Conservation (phyloP, 2,797 vertebrate species). For the Fundulus diaphanus region DNA sequence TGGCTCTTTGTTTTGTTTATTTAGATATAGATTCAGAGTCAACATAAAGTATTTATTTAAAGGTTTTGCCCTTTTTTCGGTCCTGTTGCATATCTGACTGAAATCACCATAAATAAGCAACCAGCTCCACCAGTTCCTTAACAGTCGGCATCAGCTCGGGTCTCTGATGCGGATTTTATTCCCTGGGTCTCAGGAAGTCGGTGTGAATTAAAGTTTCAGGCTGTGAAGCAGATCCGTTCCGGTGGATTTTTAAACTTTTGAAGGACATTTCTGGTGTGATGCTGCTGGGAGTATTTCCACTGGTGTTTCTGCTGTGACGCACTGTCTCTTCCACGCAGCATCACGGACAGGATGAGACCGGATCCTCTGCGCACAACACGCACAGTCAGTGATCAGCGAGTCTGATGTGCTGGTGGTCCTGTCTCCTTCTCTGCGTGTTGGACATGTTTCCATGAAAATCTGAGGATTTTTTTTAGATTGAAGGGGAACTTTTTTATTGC, state of each 20-base stretch:
- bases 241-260: no score
- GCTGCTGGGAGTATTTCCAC: neutral
- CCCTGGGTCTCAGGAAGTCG: no score
- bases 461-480: neutral
- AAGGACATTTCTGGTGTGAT: neutral
- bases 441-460: neutral
- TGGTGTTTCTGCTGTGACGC: slow-evolving; percentile 39
- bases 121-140: neutral
- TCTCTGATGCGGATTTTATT: no score
- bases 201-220: neutral
- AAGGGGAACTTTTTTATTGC: neutral
- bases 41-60: neutral
- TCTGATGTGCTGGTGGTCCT: neutral
- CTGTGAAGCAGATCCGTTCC: neutral
- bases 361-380: slow-evolving; percentile 7
- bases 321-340: slow-evolving; percentile 36
- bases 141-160: neutral
- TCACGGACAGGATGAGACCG: slow-evolving; percentile 45
- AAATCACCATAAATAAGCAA: neutral
- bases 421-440: neutral
- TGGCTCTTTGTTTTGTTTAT: neutral
- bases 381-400: neutral
- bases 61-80: no score
- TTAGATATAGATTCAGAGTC: neutral
- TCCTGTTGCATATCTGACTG: neutral